Conservation (phyloP, 2,888 invertebrate species). For the Deilephila porcellus region DNA sequence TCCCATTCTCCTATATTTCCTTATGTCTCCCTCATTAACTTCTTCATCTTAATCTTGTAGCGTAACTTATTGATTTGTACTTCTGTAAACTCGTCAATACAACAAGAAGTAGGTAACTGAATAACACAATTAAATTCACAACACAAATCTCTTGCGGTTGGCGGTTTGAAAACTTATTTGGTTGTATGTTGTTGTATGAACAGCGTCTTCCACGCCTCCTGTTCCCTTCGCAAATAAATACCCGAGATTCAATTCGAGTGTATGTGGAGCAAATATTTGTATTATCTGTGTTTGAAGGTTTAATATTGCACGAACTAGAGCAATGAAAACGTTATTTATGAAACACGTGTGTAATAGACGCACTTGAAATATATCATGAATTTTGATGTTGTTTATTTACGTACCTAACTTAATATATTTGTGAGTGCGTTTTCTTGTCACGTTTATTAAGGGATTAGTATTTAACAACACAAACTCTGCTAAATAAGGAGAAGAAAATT, state of each 20-base stretch:
- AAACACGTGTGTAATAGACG: background rate
- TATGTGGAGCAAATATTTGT: slow-evolving; percentile 8
- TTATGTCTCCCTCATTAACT: no score
- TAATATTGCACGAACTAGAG: background rate
- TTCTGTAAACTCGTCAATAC: background rate
- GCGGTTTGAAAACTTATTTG: background rate
- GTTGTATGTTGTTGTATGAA: background rate
- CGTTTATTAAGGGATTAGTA: no score
- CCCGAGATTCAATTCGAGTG: slow-evolving; percentile 4
- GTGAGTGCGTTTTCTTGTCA: background rate
- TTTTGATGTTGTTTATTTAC: background rate
- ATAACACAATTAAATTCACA: background rate
- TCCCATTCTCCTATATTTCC: no score
- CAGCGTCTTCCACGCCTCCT: background rate
- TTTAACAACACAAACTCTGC: no score
- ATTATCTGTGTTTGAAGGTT: background rate
- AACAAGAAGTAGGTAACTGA: background rate
- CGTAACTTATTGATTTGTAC: no score
- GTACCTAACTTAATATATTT: background rate
- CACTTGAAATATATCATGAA: background rate
- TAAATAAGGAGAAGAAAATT: no score
- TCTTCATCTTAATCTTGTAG: no score
- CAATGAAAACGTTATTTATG: background rate
- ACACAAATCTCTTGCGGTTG: background rate
- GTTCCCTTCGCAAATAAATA: slow-evolving; percentile 12